Evolutionary conservation across 2,888 invertebrate species (phyloP).

Genomic region (Crioceris asparagi): DNA sequence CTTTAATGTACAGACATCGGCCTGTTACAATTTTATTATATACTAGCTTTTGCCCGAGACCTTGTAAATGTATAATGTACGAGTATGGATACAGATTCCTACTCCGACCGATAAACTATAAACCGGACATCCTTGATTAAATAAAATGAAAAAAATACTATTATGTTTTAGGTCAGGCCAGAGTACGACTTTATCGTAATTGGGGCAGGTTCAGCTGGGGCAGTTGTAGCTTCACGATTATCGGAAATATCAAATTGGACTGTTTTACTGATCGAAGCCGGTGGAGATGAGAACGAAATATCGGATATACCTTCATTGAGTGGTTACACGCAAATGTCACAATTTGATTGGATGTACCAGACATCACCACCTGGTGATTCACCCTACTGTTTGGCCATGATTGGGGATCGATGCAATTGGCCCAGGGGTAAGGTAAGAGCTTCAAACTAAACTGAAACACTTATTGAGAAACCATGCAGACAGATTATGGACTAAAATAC

Average conservation of each 20-base stretch:
- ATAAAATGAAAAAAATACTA: no score
- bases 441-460: no score
- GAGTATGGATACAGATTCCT: no score
- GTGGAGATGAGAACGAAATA: slow-evolving; percentile 79
- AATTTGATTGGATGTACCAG: slow-evolving; percentile 87
- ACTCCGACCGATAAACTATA: no score
- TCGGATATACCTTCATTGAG: slow-evolving; percentile 79
- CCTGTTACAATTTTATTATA: no score
- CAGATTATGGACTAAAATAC: no score
- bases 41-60: no score
- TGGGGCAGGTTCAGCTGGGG: slow-evolving; percentile 83
- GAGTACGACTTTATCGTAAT: slow-evolving; percentile 81
- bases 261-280: slow-evolving; percentile 74
- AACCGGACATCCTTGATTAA: no score
- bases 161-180: slow-evolving; percentile 62
- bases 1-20: no score
- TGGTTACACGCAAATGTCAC: slow-evolving; percentile 73
- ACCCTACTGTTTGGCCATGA: slow-evolving; percentile 80
- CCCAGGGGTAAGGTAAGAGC: slow-evolving; percentile 71
- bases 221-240: slow-evolving; percentile 74
- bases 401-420: slow-evolving; percentile 81
- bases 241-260: slow-evolving; percentile 75
- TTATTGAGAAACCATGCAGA: no score
- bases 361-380: slow-evolving; percentile 68
- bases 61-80: no score